phyloP scores from a whole-genome alignment of 2,113 vertebrate genomes.

The Cisticola juncidis region DNA sequence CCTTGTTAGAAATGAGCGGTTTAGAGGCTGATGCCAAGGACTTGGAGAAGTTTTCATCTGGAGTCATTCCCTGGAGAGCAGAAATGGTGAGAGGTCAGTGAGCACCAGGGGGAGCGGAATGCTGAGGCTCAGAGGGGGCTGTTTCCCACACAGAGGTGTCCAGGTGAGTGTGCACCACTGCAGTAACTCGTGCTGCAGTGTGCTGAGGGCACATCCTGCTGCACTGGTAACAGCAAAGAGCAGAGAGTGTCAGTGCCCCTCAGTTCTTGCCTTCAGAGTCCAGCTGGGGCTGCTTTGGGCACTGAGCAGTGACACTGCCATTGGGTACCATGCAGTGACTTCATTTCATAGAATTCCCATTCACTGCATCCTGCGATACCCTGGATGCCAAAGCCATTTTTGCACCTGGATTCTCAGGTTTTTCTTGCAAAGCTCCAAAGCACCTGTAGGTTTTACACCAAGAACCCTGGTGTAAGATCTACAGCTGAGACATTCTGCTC shows the following conservation, averaged over 20 bases:
- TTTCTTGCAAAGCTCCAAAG: background rate
- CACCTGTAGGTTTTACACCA: too few relatives aligned
- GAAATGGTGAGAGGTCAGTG: background rate
- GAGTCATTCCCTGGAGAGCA: background rate
- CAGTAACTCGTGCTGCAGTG: fast-evolving
- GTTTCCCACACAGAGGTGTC: fast-evolving
- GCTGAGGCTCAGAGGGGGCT: background rate
- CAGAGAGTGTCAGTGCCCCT: fast-evolving
- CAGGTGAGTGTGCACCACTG: background rate
- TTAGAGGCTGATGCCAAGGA: background rate
- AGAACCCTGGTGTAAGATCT: background rate
- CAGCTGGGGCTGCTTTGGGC: background rate
- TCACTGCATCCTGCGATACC: too few relatives aligned
- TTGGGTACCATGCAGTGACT: background rate
- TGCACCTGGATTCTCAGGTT: background rate
- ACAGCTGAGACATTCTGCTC: background rate
- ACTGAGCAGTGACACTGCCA: fast-evolving
- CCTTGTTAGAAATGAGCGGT: background rate
- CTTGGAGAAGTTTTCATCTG: background rate
- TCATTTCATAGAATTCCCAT: background rate
- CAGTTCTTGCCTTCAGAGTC: background rate
- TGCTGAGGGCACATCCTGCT: background rate
- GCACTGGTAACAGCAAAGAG: background rate
- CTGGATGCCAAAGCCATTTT: background rate
- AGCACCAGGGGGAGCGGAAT: too few relatives aligned